Evolutionary conservation across 2,888 invertebrate species (phyloP).

Genomic region (Meandrusa payeni): DNA sequence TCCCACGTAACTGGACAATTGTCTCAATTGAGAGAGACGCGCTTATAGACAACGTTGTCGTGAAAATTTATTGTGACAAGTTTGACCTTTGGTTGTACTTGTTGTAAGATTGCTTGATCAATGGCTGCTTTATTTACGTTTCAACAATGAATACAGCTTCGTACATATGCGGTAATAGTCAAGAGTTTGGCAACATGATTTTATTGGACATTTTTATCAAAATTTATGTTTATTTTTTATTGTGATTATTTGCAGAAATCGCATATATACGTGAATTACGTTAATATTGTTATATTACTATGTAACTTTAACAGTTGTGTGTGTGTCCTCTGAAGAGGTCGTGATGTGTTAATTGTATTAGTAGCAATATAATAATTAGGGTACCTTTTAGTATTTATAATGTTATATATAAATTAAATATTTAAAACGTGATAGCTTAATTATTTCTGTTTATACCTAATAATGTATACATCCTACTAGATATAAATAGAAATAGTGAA

Average conservation of each 20-base stretch:
- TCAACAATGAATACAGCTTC: slow-evolving; percentile 2
- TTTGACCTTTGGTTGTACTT: slow-evolving; percentile 44
- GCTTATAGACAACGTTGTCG: slow-evolving; percentile 60
- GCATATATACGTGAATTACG: no score
- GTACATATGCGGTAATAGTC: background rate
- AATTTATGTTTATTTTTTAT: slow-evolving; percentile 1
- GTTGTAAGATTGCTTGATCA: slow-evolving; percentile 40
- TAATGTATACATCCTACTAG: no score
- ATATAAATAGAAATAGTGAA: no score
- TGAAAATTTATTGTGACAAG: slow-evolving; percentile 61
- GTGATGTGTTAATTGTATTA: background rate
- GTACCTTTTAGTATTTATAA: no score
- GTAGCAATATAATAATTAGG: no score
- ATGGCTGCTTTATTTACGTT: background rate
- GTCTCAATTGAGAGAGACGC: slow-evolving; percentile 61
- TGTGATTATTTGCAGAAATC: no score
- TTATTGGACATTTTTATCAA: slow-evolving; percentile 1
- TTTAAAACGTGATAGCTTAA: no score
- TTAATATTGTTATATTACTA: no score
- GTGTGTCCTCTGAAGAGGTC: background rate
- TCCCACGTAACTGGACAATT: slow-evolving; percentile 45
- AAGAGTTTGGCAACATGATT: slow-evolving; percentile 3
- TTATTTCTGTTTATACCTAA: no score
- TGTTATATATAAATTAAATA: no score
- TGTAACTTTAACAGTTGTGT: no score